phyloP scores from a whole-genome alignment of 2,113 vertebrate genomes.

The Zosterops japonicus region DNA sequence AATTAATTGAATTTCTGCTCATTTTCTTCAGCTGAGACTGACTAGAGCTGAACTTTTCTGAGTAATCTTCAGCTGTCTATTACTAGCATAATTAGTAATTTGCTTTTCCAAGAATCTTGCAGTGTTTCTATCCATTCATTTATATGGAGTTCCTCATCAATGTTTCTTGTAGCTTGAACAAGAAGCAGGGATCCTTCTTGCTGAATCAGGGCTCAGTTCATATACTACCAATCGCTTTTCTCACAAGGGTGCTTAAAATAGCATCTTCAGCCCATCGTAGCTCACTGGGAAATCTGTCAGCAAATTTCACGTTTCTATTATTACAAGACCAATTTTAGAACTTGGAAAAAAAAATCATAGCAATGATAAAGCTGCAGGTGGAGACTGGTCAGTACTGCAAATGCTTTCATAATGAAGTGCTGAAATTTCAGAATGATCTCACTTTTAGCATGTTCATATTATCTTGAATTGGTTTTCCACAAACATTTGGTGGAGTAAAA shows the following conservation, averaged over 20 bases:
- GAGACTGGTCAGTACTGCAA: not conserved
- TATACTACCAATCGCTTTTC: slow-evolving; percentile 7
- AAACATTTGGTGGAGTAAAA: not conserved
- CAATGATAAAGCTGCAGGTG: not conserved
- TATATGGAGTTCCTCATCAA: not conserved
- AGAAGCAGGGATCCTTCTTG: not conserved
- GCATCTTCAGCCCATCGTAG: not conserved
- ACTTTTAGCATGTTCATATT: not conserved
- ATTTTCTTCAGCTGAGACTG: not conserved
- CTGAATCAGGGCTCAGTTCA: slow-evolving; percentile 33
- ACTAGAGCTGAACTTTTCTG: not conserved
- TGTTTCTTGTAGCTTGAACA: not conserved
- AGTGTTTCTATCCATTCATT: not conserved
- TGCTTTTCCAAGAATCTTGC: not conserved
- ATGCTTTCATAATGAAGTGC: not conserved
- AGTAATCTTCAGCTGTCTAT: not conserved
- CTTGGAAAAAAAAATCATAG: not conserved
- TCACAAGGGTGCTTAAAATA: slow-evolving; percentile 44
- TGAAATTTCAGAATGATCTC: not conserved
- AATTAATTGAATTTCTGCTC: slow-evolving; percentile 7
- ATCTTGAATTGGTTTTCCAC: not conserved
- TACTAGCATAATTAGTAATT: not conserved
- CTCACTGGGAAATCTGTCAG: slow-evolving; percentile 58
- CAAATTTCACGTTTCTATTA: slow-evolving; percentile 40
- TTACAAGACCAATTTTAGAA: slow-evolving; percentile 40